Conservation (phyloP, 2,113 vertebrate species). For the Psammodynastes pulverulentus region DNA sequence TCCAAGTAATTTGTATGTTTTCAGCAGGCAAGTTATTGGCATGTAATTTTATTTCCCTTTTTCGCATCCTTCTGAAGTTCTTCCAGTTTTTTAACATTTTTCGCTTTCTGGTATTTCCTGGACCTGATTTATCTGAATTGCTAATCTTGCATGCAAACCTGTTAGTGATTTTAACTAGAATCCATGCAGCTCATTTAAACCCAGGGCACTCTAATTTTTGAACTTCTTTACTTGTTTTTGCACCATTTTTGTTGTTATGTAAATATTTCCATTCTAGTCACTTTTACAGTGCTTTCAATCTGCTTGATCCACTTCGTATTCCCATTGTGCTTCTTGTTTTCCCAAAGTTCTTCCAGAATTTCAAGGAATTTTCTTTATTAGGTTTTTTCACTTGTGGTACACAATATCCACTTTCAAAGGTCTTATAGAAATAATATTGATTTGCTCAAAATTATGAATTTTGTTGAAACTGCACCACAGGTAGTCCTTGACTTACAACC, state of each 20-base stretch:
- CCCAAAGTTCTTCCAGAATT: too few species aligned
- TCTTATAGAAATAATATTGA: neutral
- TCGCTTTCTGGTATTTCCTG: neutral
- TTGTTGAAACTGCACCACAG: neutral
- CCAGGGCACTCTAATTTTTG: neutral
- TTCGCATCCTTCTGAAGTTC: too few species aligned
- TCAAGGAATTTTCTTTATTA: too few species aligned
- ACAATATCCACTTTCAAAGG: too few species aligned
- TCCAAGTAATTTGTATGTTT: too few species aligned
- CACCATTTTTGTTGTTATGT: neutral
- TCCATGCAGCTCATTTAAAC: neutral
- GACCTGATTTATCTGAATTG: neutral
- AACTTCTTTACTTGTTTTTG: neutral
- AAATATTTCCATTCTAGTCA: neutral
- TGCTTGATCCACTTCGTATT: too few species aligned
- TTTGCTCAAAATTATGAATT: neutral
- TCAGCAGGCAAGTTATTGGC: neutral
- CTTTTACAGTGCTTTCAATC: neutral
- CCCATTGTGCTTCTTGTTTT: too few species aligned
- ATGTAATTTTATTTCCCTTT: neutral
- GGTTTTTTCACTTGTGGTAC: too few species aligned
- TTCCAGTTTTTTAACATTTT: neutral
- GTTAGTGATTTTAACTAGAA: neutral
- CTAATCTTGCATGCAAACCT: neutral
- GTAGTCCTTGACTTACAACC: too few species aligned